These are phyloP conservation scores for Paramormyrops kingsleyae DNA, from an alignment of 2,113 vertebrate species.

Conservation along the genomic window DNA sequence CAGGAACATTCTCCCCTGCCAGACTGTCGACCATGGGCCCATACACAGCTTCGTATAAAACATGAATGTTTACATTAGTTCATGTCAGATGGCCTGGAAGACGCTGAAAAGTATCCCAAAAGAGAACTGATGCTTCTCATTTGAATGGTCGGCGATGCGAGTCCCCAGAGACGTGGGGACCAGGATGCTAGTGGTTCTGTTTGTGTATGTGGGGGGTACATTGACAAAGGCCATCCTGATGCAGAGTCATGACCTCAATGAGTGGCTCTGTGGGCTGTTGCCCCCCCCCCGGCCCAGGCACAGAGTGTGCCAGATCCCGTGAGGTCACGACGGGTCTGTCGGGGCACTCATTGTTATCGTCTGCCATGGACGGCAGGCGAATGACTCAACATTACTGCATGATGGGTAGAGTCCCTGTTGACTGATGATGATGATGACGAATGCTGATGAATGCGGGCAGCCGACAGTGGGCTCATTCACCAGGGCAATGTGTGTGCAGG, in stretches of 20 bases:
- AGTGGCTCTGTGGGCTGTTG: constrained; percentile 40
- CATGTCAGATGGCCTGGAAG: neutral
- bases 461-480: neutral
- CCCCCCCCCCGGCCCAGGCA: constrained; percentile 9
- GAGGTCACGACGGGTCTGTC: constrained; percentile 12
- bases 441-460: neutral
- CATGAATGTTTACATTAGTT: neutral
- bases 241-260: constrained; percentile 32
- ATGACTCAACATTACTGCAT: constrained; percentile 29
- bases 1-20: neutral
- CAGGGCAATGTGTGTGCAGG: neutral
- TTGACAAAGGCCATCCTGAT: constrained; percentile 29
- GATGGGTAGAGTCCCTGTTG: constrained; percentile 16
- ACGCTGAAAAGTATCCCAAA: neutral
- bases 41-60: neutral
- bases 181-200: neutral
- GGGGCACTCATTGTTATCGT: constrained; percentile 23
- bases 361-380: constrained; percentile 13
- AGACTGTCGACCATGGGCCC: neutral
- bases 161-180: neutral
- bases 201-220: constrained; percentile 10
- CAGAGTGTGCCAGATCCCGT: constrained; percentile 8
- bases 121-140: neutral
- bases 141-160: neutral
- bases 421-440: neutral